These are phyloP conservation scores for Pogonus chalceus DNA, from an alignment of 1,140 invertebrate genomes.

Conservation along the genomic window DNA sequence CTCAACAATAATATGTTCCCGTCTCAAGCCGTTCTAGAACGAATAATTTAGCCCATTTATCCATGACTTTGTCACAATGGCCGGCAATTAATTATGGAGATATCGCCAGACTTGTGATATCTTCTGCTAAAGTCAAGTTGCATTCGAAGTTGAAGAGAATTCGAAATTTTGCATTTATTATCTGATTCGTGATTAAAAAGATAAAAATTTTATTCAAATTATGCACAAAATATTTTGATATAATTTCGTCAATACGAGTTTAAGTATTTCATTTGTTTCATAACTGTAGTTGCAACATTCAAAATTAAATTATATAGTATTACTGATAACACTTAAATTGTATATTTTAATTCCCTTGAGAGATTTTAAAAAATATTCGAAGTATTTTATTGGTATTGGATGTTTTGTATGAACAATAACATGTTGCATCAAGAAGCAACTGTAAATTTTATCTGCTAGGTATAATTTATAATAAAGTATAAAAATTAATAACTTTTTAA, in stretches of 20 bases:
- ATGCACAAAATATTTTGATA: neutral
- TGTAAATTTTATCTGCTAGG: too few species aligned
- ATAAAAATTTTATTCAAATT: neutral
- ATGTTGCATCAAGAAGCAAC: too few species aligned
- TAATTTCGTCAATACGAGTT: neutral
- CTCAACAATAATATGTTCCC: neutral
- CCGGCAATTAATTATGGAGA: conserved; percentile 1
- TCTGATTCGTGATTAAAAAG: neutral
- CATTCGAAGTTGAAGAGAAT: neutral
- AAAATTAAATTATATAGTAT: too few species aligned
- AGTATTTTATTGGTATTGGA: too few species aligned
- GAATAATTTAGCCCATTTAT: neutral
- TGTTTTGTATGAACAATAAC: too few species aligned
- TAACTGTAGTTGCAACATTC: too few species aligned
- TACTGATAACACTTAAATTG: too few species aligned
- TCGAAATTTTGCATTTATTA: neutral
- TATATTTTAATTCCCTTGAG: too few species aligned
- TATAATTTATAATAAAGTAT: too few species aligned
- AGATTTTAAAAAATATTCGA: too few species aligned
- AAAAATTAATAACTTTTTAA: too few species aligned
- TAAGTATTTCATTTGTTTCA: too few species aligned
- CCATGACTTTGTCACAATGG: neutral
- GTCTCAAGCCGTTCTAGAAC: neutral
- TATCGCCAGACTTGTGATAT: neutral
- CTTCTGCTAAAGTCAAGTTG: neutral